Percentiles rank a stretch among this genome's conserved stretches.
These are phyloP conservation scores for Psilanteris sp. DNA, from an alignment of 1,140 invertebrate species.

Conservation along the genomic window DNA sequence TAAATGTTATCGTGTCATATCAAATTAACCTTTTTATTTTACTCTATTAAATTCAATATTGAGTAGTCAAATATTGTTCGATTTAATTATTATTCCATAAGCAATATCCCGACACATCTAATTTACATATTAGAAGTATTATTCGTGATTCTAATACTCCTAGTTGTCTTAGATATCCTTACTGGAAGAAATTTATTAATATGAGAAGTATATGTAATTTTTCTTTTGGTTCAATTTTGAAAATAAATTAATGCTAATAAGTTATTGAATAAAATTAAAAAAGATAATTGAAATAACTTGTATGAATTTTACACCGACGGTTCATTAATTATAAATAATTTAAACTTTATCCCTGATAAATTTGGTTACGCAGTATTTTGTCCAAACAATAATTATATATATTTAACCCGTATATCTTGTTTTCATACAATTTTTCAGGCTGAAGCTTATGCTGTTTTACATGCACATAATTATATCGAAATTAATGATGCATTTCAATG, in stretches of 20 bases:
- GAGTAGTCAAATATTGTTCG: too few relatives aligned
- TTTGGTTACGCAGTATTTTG: constrained; percentile 7
- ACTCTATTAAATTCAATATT: too few relatives aligned
- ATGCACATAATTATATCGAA: constrained; percentile 13
- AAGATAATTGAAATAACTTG: neutral
- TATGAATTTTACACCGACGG: constrained; percentile 10
- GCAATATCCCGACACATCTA: too few relatives aligned
- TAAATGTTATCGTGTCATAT: too few relatives aligned
- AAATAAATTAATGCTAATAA: neutral
- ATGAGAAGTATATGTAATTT: neutral
- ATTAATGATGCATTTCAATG: constrained; percentile 1
- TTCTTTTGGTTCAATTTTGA: neutral
- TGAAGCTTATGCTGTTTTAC: constrained; percentile 13
- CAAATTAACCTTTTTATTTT: too few relatives aligned
- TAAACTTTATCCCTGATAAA: neutral
- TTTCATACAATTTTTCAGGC: constrained; percentile 19
- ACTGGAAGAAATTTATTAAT: neutral
- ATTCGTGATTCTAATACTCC: neutral
- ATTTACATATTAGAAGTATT: neutral
- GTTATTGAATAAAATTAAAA: neutral
- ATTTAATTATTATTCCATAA: too few relatives aligned
- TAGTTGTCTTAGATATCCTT: neutral
- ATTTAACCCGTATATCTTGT: too few relatives aligned
- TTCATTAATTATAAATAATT: too few relatives aligned
- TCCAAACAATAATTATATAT: neutral